phyloP scores from a whole-genome alignment of 2,113 vertebrate genomes.

The Eretmochelys imbricata region DNA sequence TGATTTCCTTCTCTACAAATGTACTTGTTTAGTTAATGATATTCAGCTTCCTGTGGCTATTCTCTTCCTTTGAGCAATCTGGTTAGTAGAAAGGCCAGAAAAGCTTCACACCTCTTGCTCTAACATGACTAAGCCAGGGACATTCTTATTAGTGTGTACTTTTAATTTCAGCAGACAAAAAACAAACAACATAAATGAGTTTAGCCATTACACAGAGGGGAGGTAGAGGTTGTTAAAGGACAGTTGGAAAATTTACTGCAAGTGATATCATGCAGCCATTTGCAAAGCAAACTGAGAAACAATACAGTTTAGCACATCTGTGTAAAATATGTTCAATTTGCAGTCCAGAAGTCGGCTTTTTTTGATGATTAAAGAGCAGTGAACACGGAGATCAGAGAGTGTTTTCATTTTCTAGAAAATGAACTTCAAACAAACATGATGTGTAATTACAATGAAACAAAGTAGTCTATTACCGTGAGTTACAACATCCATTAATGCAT shows the following conservation, averaged over 20 bases:
- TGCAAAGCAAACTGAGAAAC: not conserved
- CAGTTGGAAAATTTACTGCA: not conserved
- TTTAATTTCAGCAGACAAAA: conserved; percentile 44
- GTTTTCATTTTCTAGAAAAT: not conserved
- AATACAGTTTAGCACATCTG: not conserved
- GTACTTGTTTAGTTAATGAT: conserved; percentile 28
- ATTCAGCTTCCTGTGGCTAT: not conserved
- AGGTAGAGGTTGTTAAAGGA: not conserved
- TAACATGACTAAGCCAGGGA: not conserved
- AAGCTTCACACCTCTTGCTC: not conserved
- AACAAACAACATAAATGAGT: not conserved
- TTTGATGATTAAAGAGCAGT: not conserved
- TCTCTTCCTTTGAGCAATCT: not conserved
- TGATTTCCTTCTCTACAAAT: conserved; percentile 3
- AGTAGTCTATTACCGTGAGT: not conserved
- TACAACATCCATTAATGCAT: not conserved
- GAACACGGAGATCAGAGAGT: not conserved
- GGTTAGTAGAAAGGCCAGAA: not conserved
- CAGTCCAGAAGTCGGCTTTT: not conserved
- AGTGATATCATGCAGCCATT: not conserved
- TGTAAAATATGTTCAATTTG: not conserved
- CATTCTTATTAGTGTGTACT: not conserved
- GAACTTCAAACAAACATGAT: not conserved
- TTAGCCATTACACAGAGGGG: not conserved
- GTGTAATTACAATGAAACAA: not conserved